Conservation (phyloP, 2,888 invertebrate genomes). For the Elysia crispata region DNA sequence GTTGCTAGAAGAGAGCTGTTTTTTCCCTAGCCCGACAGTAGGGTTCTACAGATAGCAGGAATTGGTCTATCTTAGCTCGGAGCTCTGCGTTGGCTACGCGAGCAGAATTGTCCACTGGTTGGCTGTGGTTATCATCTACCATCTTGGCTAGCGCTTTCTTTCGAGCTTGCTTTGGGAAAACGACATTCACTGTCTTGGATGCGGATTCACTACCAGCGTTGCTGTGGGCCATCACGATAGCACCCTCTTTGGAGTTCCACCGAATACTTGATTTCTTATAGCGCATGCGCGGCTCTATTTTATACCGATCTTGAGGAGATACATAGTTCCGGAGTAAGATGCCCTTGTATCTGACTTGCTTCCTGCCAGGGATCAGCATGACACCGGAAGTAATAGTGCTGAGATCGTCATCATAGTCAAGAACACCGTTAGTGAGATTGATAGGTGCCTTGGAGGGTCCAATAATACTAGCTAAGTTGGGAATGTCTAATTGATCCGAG, state of each 20-base stretch:
- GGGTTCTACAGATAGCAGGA: slow-evolving; percentile 33
- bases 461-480: no score
- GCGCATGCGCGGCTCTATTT: background rate
- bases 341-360: slow-evolving; percentile 15
- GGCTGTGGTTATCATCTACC: slow-evolving; percentile 28
- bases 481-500: no score
- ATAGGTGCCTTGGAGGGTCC: background rate
- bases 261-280: slow-evolving; percentile 14
- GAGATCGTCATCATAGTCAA: background rate
- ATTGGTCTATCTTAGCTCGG: slow-evolving; percentile 17
- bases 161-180: slow-evolving; percentile 26
- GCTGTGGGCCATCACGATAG: slow-evolving; percentile 17
- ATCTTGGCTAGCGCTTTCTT: slow-evolving; percentile 32
- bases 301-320: slow-evolving; percentile 15
- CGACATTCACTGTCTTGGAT: background rate
- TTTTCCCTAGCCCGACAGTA: slow-evolving; percentile 1
- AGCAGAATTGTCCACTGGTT: background rate
- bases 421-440: background rate
- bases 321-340: slow-evolving; percentile 21
- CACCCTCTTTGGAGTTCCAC: slow-evolving; percentile 10
- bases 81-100: slow-evolving; percentile 7
- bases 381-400: background rate
- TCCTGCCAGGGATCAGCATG: background rate
- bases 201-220: background rate
- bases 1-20: background rate